Conservation (phyloP, 2,113 vertebrate species). For the Corapipo altera region DNA sequence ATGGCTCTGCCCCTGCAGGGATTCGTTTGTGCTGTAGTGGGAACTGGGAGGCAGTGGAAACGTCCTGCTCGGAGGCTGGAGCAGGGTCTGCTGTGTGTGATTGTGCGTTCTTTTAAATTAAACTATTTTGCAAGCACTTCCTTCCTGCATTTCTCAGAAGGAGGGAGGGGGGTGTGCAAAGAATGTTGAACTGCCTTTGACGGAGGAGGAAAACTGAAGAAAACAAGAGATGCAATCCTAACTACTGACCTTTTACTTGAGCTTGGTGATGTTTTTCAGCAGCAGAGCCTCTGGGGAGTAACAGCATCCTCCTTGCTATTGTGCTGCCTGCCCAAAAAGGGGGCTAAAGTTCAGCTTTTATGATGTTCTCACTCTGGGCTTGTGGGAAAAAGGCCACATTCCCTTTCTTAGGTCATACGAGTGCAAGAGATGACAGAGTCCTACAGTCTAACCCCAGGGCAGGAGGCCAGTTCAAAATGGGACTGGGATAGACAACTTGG, state of each 20-base stretch:
- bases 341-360: constrained; percentile 73
- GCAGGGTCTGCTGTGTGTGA: constrained; percentile 23
- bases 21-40: neutral
- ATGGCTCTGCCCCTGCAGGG: accelerated
- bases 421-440: constrained; percentile 64
- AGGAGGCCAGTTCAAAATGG: constrained; percentile 40
- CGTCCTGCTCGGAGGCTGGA: neutral
- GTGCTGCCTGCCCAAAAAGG: constrained; percentile 61
- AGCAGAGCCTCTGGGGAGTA: constrained; percentile 61
- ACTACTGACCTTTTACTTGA: constrained; percentile 69
- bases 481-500: constrained; percentile 12
- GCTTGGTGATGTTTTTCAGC: constrained; percentile 64
- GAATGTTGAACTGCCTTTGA: constrained; percentile 63
- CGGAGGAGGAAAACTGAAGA: constrained; percentile 59
- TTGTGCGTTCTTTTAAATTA: constrained; percentile 51
- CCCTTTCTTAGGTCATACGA: constrained; percentile 64
- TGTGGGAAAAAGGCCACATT: constrained; percentile 72
- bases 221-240: constrained; percentile 66
- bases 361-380: constrained; percentile 70
- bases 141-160: constrained; percentile 73
- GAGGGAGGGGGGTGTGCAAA: constrained; percentile 54
- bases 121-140: constrained; percentile 69
- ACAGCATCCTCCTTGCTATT: constrained; percentile 71
- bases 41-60: neutral
- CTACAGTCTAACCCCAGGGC: constrained; percentile 52